Evolutionary conservation across 2,113 vertebrate genomes (phyloP).

Genomic region (Cairina moschata): DNA sequence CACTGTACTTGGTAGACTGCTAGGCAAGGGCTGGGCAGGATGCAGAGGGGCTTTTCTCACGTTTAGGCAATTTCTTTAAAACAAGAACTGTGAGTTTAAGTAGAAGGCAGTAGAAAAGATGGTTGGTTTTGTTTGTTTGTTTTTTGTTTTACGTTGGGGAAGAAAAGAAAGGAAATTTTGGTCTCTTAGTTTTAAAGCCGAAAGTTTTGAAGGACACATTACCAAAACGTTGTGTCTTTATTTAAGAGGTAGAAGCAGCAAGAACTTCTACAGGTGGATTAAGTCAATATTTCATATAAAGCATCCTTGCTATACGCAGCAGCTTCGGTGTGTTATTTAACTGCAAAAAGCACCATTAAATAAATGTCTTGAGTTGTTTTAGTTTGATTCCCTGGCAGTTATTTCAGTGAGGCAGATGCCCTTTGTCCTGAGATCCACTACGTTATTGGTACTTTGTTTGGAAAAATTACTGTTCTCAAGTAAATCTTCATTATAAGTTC

Average conservation of each 20-base stretch:
- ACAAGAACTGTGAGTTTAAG: not conserved
- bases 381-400: not conserved
- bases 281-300: not conserved
- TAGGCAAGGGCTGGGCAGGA: not conserved
- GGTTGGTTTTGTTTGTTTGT: not conserved
- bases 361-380: not conserved
- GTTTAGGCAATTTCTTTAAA: not conserved
- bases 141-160: not conserved
- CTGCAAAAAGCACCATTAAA: not conserved
- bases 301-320: not conserved
- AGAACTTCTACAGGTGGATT: not conserved
- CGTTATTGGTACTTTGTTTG: not conserved
- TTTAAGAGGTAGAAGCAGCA: not conserved
- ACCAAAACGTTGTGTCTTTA: not conserved
- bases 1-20: not conserved
- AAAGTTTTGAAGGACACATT: not conserved
- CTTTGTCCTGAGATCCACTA: not conserved
- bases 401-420: not conserved
- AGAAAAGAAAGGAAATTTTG: not conserved
- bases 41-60: not conserved
- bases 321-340: not conserved
- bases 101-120: not conserved
- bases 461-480: not conserved
- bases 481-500: not conserved
- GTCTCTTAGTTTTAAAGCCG: not conserved